Evolutionary conservation across 2,888 invertebrate species (phyloP).

Genomic region (Drosophila barbarae): DNA sequence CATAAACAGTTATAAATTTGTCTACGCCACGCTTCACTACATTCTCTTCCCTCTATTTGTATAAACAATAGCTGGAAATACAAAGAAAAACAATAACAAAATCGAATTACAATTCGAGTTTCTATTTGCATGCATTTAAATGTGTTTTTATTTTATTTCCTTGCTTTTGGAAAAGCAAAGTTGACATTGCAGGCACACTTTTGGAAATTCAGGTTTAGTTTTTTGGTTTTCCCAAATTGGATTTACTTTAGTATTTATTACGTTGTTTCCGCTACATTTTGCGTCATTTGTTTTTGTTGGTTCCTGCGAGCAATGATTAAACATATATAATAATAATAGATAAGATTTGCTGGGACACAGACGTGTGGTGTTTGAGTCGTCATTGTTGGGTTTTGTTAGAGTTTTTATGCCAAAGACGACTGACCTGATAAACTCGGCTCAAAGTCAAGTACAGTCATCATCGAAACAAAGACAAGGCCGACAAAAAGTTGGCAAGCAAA

Average conservation of each 20-base stretch:
- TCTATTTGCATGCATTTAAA: slow-evolving; percentile 21
- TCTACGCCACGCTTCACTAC: slow-evolving; percentile 37
- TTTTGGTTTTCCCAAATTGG: slow-evolving; percentile 2
- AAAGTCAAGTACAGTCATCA: slow-evolving; percentile 25
- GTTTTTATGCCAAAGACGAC: not conserved
- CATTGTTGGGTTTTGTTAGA: slow-evolving; percentile 1
- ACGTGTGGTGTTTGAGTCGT: not conserved
- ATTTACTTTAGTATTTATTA: slow-evolving; percentile 20
- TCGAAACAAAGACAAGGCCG: slow-evolving; percentile 12
- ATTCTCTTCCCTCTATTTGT: not conserved
- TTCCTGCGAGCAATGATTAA: slow-evolving; percentile 11
- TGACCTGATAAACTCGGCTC: slow-evolving; percentile 8
- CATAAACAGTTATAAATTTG: slow-evolving; percentile 28
- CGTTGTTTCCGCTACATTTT: slow-evolving; percentile 17
- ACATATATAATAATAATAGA: slow-evolving; percentile 18
- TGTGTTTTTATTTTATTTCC: slow-evolving; percentile 16
- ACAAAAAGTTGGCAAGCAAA: not conserved
- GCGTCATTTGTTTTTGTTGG: slow-evolving; percentile 14
- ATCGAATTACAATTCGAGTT: slow-evolving; percentile 12
- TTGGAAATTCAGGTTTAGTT: slow-evolving; percentile 24
- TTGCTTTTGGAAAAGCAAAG: slow-evolving; percentile 1
- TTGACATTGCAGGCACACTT: slow-evolving; percentile 12
- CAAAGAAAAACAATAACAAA: slow-evolving; percentile 10
- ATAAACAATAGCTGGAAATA: not conserved
- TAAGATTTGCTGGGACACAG: slow-evolving; percentile 19